Conservation (phyloP, 2,888 invertebrate species). For the Drosophila putrida region DNA sequence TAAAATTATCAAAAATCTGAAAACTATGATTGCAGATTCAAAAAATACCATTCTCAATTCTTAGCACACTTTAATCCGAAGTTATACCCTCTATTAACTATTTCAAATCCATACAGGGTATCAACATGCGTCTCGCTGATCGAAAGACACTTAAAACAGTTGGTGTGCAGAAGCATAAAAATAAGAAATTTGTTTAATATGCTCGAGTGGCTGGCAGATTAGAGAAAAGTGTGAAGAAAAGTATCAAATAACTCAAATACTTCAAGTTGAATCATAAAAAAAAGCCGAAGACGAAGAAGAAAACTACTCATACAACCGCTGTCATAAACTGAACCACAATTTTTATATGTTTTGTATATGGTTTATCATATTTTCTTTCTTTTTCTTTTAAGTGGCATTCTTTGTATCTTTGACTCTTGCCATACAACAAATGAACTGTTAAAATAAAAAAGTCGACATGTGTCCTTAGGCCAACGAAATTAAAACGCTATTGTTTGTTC, state of each 20-base stretch:
- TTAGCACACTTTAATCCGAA: too few relatives aligned
- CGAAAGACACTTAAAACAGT: slow-evolving; percentile 59
- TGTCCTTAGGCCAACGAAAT: slow-evolving; percentile 57
- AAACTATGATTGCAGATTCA: too few relatives aligned
- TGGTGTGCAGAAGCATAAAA: slow-evolving; percentile 61
- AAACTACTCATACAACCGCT: slow-evolving; percentile 7
- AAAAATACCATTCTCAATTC: too few relatives aligned
- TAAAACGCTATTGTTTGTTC: slow-evolving; percentile 45
- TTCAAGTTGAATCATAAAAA: slow-evolving; percentile 34
- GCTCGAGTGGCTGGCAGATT: slow-evolving; percentile 38
- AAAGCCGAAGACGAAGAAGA: background rate
- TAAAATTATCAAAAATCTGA: too few relatives aligned
- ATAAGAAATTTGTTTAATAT: slow-evolving; percentile 51
- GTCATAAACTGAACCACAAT: slow-evolving; percentile 53
- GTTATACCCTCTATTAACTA: background rate
- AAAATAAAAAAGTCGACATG: slow-evolving; percentile 76
- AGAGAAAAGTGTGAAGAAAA: slow-evolving; percentile 72
- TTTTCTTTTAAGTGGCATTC: slow-evolving; percentile 55
- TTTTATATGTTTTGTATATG: slow-evolving; percentile 24
- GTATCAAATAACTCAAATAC: slow-evolving; percentile 73
- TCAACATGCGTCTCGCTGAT: slow-evolving; percentile 22
- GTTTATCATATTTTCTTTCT: slow-evolving; percentile 13
- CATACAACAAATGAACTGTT: slow-evolving; percentile 73
- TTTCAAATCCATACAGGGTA: background rate
- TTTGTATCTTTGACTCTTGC: slow-evolving; percentile 32